A percentile compares a stretch with the other conserved stretches of the same genome.
phyloP scores from a whole-genome alignment of 2,888 invertebrate species.

The Conomelus anceps region DNA sequence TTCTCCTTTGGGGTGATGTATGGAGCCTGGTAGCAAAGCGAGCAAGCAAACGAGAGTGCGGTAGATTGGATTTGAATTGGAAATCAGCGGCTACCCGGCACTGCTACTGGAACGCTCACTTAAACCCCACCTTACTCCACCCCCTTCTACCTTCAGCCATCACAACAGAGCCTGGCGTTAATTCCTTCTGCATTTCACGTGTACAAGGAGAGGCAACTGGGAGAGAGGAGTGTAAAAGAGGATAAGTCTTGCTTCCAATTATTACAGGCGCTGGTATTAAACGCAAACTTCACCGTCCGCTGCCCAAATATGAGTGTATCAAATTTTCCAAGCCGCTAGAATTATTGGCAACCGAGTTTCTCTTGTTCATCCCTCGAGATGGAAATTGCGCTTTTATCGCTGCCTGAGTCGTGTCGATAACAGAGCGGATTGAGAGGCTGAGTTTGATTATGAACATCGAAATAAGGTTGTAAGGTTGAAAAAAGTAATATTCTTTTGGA shows the following conservation, averaged over 20 bases:
- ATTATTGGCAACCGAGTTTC: background rate
- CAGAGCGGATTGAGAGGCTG: background rate
- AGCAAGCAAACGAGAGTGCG: background rate
- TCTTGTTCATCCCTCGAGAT: background rate
- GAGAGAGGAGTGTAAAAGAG: background rate
- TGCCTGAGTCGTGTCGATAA: background rate
- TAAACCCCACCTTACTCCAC: background rate
- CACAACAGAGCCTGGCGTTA: background rate
- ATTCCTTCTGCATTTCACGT: background rate
- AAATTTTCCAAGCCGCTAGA: background rate
- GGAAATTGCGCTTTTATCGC: background rate
- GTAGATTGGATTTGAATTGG: background rate
- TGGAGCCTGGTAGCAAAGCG: background rate
- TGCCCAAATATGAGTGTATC: background rate
- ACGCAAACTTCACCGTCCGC: background rate
- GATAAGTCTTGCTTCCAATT: background rate
- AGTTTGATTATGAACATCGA: background rate
- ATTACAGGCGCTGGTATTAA: background rate
- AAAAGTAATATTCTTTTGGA: too few species aligned
- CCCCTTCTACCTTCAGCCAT: background rate
- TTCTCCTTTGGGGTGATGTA: background rate
- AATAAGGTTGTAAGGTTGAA: background rate
- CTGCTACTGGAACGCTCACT: background rate
- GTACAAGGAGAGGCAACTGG: background rate
- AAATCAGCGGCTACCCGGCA: background rate